phyloP scores from a whole-genome alignment of 1,140 invertebrate genomes.

The Lucilia sericata region DNA sequence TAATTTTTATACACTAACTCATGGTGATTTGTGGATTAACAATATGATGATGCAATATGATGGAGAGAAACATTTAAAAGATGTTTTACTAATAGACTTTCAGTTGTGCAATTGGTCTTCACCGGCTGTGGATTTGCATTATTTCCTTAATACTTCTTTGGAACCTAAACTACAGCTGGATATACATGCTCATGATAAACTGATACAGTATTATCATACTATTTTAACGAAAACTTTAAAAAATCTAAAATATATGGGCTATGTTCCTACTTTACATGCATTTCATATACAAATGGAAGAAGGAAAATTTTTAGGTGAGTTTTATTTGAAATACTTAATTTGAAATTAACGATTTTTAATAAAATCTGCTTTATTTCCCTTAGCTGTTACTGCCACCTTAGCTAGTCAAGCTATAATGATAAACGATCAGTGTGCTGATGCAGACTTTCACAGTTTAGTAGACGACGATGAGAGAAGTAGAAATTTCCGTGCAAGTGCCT shows the following conservation, averaged over 20 bases:
- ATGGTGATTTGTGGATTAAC: constrained; percentile 77
- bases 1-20: constrained; percentile 73
- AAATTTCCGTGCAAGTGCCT: constrained; percentile 54
- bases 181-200: constrained; percentile 51
- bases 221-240: constrained; percentile 55
- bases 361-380: background rate
- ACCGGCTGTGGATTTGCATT: constrained; percentile 62
- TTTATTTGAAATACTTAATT: background rate
- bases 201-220: constrained; percentile 60
- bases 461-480: constrained; percentile 53
- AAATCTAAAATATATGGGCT: constrained; percentile 54
- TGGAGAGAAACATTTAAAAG: constrained; percentile 68
- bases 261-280: constrained; percentile 58
- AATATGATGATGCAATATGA: constrained; percentile 75
- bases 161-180: constrained; percentile 49
- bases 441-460: constrained; percentile 59
- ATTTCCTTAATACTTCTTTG: constrained; percentile 60
- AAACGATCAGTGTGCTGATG: constrained; percentile 59
- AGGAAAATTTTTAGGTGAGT: constrained; percentile 60
- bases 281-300: constrained; percentile 57
- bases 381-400: constrained; percentile 55
- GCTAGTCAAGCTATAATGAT: constrained; percentile 55
- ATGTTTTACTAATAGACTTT: constrained; percentile 68
- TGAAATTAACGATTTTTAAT: background rate
- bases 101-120: constrained; percentile 62